These are phyloP conservation scores for Octodonta nipae DNA, from an alignment of 2,888 invertebrate genomes.

Conservation along the genomic window DNA sequence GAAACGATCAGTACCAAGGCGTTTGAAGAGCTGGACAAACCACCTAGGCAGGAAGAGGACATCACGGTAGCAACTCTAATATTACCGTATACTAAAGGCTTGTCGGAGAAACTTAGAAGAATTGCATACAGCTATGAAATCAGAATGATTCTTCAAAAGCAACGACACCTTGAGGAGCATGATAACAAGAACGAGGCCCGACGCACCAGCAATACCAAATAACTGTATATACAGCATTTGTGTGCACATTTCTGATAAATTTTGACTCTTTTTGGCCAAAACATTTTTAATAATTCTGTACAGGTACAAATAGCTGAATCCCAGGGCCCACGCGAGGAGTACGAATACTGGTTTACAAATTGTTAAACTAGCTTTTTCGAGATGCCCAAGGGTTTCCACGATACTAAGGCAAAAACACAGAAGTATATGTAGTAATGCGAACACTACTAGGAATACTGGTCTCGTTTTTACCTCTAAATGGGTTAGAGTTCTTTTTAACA, in stretches of 20 bases:
- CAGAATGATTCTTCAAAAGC: too few species aligned
- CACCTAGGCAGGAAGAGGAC: too few species aligned
- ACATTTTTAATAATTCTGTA: conserved; percentile 66
- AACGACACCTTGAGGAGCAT: too few species aligned
- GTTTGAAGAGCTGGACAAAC: too few species aligned
- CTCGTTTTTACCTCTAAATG: conserved; percentile 56
- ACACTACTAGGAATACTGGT: conserved; percentile 63
- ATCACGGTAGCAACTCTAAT: too few species aligned
- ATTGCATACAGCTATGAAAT: too few species aligned
- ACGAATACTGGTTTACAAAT: conserved; percentile 79
- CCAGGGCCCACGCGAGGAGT: conserved; percentile 69
- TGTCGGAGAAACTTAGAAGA: too few species aligned
- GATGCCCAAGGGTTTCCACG: conserved; percentile 43
- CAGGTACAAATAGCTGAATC: conserved; percentile 71
- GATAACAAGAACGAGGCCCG: too few species aligned
- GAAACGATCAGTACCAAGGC: too few species aligned
- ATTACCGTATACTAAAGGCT: too few species aligned
- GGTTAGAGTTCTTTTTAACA: conserved; percentile 62
- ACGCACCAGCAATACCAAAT: too few species aligned
- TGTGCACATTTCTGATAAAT: conserved; percentile 60
- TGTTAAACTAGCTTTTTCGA: conserved; percentile 40
- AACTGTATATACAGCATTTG: too few species aligned
- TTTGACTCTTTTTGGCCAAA: conserved; percentile 62
- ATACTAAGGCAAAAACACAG: conserved; percentile 74
- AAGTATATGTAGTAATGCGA: conserved; percentile 64